phyloP scores from a whole-genome alignment of 2,113 vertebrate species.

The Naja naja region DNA sequence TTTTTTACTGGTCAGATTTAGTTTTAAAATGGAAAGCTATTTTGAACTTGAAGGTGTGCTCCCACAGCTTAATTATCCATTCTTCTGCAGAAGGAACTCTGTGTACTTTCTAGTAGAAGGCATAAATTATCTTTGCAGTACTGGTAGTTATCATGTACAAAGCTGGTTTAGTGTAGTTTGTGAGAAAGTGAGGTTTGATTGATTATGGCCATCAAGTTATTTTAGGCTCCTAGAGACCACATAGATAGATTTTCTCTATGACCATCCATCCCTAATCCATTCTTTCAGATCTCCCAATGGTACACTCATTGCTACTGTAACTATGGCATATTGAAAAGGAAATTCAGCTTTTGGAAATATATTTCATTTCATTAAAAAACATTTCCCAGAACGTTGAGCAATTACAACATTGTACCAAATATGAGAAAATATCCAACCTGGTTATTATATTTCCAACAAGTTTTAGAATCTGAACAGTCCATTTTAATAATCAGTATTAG shows the following conservation, averaged over 20 bases:
- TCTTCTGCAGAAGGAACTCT: background rate
- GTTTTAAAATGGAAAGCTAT: background rate
- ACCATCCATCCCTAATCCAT: background rate
- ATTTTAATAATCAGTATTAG: background rate
- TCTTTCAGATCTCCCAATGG: background rate
- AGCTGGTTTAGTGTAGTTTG: background rate
- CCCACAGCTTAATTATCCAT: background rate
- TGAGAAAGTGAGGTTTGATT: background rate
- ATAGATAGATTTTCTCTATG: background rate
- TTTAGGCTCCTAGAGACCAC: background rate
- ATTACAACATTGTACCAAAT: background rate
- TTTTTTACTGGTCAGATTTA: background rate
- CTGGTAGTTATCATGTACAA: background rate
- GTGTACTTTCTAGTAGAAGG: background rate
- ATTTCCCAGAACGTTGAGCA: background rate
- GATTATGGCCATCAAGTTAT: background rate
- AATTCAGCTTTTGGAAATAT: background rate
- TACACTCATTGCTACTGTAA: background rate
- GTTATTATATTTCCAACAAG: background rate
- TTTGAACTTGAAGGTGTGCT: background rate
- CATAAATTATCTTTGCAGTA: background rate
- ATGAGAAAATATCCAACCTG: background rate
- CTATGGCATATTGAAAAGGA: background rate
- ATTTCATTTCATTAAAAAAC: background rate
- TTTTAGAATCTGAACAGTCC: background rate